phyloP scores from a whole-genome alignment of 2,888 invertebrate genomes.

The Pyrocoelia pectoralis region DNA sequence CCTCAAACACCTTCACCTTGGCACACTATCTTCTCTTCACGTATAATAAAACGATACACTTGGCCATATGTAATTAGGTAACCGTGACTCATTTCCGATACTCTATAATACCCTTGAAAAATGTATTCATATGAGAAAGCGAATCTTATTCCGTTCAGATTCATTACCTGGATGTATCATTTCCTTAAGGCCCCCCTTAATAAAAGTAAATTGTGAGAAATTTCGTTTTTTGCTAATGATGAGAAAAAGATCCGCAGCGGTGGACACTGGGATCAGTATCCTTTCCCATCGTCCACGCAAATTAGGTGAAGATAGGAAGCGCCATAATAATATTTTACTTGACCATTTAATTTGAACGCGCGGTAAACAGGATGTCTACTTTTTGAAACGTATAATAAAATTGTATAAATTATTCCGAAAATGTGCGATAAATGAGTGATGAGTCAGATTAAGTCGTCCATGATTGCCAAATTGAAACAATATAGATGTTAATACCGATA shows the following conservation, averaged over 20 bases:
- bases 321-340: too few relatives aligned
- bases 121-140: conserved; percentile 23
- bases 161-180: conserved; percentile 21
- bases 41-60: too few relatives aligned
- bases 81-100: conserved; percentile 33
- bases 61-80: conserved; percentile 24
- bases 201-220: conserved; percentile 1
- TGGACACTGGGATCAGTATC: conserved; percentile 24
- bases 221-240: conserved; percentile 17
- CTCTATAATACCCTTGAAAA: conserved; percentile 12
- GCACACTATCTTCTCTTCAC: too few relatives aligned
- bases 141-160: conserved; percentile 18
- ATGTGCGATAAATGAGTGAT: conserved; percentile 30
- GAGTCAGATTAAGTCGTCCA: conserved; percentile 36
- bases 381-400: conserved; percentile 28
- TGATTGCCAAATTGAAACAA: conserved; percentile 39
- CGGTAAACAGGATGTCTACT: conserved; percentile 28
- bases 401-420: conserved; percentile 33
- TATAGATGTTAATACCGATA: conserved; percentile 32
- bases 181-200: conserved; percentile 12
- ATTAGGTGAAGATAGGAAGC: not conserved
- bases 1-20: too few relatives aligned
- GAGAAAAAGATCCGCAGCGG: conserved; percentile 25
- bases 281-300: conserved; percentile 22
- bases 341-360: not conserved